A percentile compares a stretch with the other conserved stretches of the same genome.
phyloP scores from a whole-genome alignment of 2,113 vertebrate species.

The Setophaga petechia region DNA sequence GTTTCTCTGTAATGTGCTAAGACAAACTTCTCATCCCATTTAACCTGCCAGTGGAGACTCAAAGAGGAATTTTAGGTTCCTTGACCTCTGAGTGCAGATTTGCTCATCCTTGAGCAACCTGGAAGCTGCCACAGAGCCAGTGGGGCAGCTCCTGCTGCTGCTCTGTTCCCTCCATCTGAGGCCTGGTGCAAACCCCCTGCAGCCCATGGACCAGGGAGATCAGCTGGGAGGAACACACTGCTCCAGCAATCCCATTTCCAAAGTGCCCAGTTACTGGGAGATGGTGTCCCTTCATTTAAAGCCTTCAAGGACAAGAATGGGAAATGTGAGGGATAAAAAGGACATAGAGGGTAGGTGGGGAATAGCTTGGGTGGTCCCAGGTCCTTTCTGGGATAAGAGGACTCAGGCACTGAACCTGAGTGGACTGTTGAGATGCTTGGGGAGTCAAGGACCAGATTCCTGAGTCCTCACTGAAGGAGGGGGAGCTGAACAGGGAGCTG shows the following conservation, averaged over 20 bases:
- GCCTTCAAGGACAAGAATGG: not conserved
- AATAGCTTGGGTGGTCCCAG: not conserved
- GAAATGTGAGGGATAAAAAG: not conserved
- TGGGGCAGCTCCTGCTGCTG: not conserved
- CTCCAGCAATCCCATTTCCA: not conserved
- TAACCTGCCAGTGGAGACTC: not conserved
- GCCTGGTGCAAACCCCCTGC: not conserved
- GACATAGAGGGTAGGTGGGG: not conserved
- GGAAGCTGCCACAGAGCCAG: not conserved
- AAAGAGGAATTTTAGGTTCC: not conserved
- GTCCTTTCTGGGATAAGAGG: not conserved
- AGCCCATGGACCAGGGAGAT: not conserved
- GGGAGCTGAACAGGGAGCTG: not conserved
- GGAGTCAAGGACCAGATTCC: not conserved
- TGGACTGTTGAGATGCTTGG: not conserved
- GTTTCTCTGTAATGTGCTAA: not conserved
- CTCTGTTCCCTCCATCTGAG: not conserved
- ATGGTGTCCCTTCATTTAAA: not conserved
- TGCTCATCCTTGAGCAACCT: not conserved
- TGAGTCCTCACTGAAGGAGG: not conserved
- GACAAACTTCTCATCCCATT: rapidly evolving
- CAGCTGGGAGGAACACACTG: rapidly evolving
- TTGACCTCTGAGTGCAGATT: not conserved
- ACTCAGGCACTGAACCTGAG: not conserved
- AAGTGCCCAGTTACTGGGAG: not conserved